These are phyloP conservation scores for Lasius platythorax DNA, from an alignment of 2,888 invertebrate species.

Conservation along the genomic window DNA sequence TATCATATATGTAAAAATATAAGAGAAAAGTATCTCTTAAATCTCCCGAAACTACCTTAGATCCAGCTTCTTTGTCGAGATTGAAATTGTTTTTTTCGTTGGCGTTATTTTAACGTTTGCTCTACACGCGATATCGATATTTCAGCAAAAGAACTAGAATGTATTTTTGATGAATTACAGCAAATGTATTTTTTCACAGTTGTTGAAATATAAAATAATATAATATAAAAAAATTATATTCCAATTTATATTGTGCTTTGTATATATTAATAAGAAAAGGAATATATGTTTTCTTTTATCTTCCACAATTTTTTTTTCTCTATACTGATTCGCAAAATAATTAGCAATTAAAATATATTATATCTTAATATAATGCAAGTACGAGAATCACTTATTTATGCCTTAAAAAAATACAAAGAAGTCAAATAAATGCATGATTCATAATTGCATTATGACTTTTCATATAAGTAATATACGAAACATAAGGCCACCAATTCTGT, in stretches of 20 bases:
- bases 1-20: neutral
- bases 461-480: slow-evolving; percentile 17
- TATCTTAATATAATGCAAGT: neutral
- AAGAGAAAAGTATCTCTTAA: neutral
- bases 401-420: neutral
- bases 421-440: neutral
- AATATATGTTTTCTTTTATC: neutral
- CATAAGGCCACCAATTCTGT: slow-evolving; percentile 64
- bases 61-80: neutral
- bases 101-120: neutral
- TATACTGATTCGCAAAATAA: neutral
- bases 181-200: neutral
- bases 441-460: too few species aligned
- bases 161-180: neutral
- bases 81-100: neutral
- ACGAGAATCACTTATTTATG: neutral
- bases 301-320: neutral
- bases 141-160: neutral
- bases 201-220: neutral
- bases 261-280: neutral
- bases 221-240: neutral
- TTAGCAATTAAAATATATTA: neutral
- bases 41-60: neutral
- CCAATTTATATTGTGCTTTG: neutral
- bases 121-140: neutral